Evolutionary conservation across 2,113 vertebrate species (phyloP), one percentile per base, ranked within the genome.

Genomic region (Arothron firmamentum): DNA sequence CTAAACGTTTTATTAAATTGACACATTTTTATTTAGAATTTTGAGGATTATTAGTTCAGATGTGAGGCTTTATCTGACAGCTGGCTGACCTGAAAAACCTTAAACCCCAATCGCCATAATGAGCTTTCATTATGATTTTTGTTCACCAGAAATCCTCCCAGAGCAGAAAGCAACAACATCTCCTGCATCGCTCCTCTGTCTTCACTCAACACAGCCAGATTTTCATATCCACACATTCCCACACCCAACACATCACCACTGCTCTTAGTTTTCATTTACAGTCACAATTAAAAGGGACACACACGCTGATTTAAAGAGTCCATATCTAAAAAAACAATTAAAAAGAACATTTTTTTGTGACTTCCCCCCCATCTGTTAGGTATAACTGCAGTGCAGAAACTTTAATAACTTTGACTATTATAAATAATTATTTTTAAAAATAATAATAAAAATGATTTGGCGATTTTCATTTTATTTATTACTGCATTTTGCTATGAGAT

Each of bases 41-140:
- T 23, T 45, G 9, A 16, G 6, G 2, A n/a, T 43, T 28, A 25
- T 17, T 18, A 34, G 47, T 34, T 45, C 43, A 7, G 14, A 28
- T 28, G 3, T 28, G 25, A 45, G 17, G 8, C 8, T 11, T 18
- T 34, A 18, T 4, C 11, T 58, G 63, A 77, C 64, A 65, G 49
- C 49, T 14, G 31, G 52, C 21, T 81, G 73, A 83, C 85, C 78
- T 77, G 20, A 20, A 72, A 70, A 69, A 65, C 64, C 66, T 47
- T 10, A 55, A 53, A 43, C 45, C 19, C 47, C 4, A 6, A 21
- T 43, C 19, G 2, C 53, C 31, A 18, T 56, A 63, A 65, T 52
- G 56, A 64, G 48, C 65, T 60, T 68, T 64, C 65, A 76, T 21
- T 18, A 53, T 58, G 60, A 69, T 4, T 53, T 49, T 70, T 45